phyloP scores from a whole-genome alignment of 2,113 vertebrate genomes.

The Hippolais icterina region DNA sequence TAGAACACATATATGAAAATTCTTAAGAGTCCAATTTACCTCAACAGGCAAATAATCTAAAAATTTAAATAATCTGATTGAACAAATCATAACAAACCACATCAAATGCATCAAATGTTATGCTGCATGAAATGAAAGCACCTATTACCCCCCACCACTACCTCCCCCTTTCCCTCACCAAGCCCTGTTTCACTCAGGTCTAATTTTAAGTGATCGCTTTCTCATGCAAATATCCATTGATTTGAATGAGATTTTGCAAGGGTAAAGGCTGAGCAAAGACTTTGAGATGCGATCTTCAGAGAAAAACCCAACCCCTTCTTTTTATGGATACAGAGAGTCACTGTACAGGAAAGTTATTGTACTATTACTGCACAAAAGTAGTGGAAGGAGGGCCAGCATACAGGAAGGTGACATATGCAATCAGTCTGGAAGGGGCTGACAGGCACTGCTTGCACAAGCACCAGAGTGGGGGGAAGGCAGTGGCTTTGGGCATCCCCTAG shows the following conservation, averaged over 20 bases:
- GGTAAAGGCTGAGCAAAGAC: conserved; percentile 33
- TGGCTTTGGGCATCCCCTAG: not conserved
- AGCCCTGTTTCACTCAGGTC: not conserved
- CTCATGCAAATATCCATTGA: conserved; percentile 54
- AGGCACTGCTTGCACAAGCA: not conserved
- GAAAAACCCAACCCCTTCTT: not conserved
- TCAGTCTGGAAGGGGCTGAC: not conserved
- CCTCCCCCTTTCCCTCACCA: conserved; percentile 3
- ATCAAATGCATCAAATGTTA: not conserved
- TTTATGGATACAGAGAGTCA: conserved; percentile 7
- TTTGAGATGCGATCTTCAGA: not conserved
- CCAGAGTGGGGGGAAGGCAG: not conserved
- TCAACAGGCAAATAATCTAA: not conserved
- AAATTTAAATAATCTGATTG: not conserved
- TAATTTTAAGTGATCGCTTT: conserved; percentile 59
- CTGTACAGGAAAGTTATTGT: conserved; percentile 27
- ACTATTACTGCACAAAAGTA: not conserved
- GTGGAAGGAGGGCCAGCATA: not conserved
- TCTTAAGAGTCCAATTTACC: not conserved
- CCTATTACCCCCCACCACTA: not conserved
- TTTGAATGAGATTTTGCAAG: conserved; percentile 43
- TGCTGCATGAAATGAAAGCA: not conserved
- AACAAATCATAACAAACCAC: not conserved
- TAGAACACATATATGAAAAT: not conserved
- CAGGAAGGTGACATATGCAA: not conserved